Evolutionary conservation across 2,888 invertebrate genomes (phyloP), one percentile per base, ranked within the genome.

Genomic region (Automeris io): DNA sequence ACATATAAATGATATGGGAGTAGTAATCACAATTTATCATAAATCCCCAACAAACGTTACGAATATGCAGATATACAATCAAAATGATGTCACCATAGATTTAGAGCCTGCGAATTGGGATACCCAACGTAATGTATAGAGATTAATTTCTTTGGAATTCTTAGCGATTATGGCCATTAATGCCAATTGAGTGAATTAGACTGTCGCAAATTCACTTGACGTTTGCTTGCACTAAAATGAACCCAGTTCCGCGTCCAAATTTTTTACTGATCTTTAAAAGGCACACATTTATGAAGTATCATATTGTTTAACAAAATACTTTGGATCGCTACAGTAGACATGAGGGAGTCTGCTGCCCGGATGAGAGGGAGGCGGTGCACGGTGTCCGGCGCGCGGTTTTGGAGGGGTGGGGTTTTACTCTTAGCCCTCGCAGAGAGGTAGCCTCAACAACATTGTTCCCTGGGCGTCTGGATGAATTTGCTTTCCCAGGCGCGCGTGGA

Each of bases 111-210:
- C 6, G 31, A 38, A 9, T 32, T 26, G 25, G 34, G 33, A 33
- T 33, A 16, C n/a, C 9, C 12, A 11, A n/a, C 24, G 33, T 25
- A 33, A 34, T 23, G 43, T 55, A 51, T 53, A 49, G 49, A 48
- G 51, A 54, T 59, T 50, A 53, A 54, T 46, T 42, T 35, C 31
- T 37, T 43, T 41, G 35, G 38, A 46, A 40, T 44, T 29, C 35
- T n/a, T 29, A 16, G 26, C 21, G 33, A 35, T 34, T 16, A 36
- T 25, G 18, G 45, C 31, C 46, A 55, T 60, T 60, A 49, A 52
- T 48, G 46, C 47, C 51, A 61, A 60, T 60, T 61, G 59, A 42
- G 26, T 45, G 42, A 42, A 61, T 61, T 54, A 48, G 52, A 41
- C 24, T 26, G 41, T 31, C 33, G 23, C 42, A 24, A 29, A 26